Base-by-base conservation (phyloP, 2,797 vertebrate genomes). In the Sebastolobus alascanus region DNA sequence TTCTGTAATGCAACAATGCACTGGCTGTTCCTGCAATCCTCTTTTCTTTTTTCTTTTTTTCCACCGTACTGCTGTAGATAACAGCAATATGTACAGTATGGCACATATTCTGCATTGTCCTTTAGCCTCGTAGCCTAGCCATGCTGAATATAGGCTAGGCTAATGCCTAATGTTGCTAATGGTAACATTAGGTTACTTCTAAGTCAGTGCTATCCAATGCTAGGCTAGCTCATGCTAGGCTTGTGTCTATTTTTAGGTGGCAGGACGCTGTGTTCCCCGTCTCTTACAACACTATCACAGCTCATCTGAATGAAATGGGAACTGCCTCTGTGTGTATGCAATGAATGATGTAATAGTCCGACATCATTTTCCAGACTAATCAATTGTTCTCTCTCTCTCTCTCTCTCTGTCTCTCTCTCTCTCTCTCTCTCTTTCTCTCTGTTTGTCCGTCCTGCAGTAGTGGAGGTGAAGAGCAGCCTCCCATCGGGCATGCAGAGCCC, bases 381-480 rank as follows among this genome's bases (percentile, higher is more conserved):
- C 77, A 72, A 63, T 52, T 20, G 16, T 20, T 18, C 46, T 50
- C 20, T 50, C 18, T 76, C n/a, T 73, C 54, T 75, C 4, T 67
- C 11, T 12, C 29, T 20, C 4, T 27, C 54, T 56, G 2, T 55
- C 33, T 64, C 8, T 72, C 63, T 77, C 40, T 46, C 31, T 64
- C 58, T 37, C 10, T 75, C n/a, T 72, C 59, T 74, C 3, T 66
- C 20, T 14, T 4, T 27, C 12, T 68, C 12, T 66, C 20, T 75
- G 29, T 63, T 5, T 73, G 59, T 76, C 54, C 75, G 50, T 87
- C 59, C 72, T 80, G 69, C 83, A 92, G 88, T 87, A 86, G 96
- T 97, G 93, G 97, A 97, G 93, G 96, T 98, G 94, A 97, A 97
- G 92, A 96, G 96, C 29, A 95, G 95, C 84, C 94, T 97, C 80